These are phyloP conservation scores for Prunella himalayana DNA, from an alignment of 2,113 vertebrate genomes.

Conservation along the genomic window DNA sequence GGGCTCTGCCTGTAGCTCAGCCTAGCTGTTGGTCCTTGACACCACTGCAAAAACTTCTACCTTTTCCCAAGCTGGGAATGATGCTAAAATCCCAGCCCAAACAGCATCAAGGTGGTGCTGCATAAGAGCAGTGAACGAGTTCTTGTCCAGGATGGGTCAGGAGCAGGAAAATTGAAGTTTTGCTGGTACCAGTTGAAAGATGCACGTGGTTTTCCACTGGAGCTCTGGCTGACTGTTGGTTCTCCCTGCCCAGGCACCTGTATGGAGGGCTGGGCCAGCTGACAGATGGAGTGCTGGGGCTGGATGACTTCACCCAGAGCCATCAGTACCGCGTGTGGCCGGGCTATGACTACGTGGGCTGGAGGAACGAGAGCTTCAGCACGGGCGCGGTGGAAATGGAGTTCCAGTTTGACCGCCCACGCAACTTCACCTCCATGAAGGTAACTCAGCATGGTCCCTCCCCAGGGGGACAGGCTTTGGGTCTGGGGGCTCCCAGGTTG, in stretches of 20 bases:
- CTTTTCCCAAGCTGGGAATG: background rate
- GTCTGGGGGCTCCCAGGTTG: background rate
- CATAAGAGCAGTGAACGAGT: background rate
- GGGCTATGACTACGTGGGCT: constrained; percentile 95
- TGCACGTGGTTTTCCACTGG: fast-evolving
- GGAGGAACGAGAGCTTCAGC: constrained; percentile 88
- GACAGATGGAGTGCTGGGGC: constrained; percentile 89
- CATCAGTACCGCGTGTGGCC: constrained; percentile 90
- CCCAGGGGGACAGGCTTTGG: background rate
- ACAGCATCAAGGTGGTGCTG: background rate
- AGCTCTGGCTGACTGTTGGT: background rate
- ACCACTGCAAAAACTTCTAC: background rate
- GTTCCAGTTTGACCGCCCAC: constrained; percentile 92
- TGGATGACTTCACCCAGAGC: constrained; percentile 93
- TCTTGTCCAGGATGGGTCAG: background rate
- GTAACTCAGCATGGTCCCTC: constrained; percentile 43
- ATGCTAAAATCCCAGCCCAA: background rate
- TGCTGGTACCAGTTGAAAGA: background rate
- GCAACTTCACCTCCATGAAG: constrained; percentile 98
- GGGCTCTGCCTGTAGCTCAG: background rate
- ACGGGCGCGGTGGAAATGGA: constrained; percentile 86
- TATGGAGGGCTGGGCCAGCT: constrained; percentile 90
- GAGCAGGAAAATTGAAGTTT: background rate
- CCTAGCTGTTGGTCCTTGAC: background rate
- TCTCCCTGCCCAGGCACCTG: constrained; percentile 70